Conservation (phyloP, 2,797 vertebrate genomes). For the Cyclura pinguis region DNA sequence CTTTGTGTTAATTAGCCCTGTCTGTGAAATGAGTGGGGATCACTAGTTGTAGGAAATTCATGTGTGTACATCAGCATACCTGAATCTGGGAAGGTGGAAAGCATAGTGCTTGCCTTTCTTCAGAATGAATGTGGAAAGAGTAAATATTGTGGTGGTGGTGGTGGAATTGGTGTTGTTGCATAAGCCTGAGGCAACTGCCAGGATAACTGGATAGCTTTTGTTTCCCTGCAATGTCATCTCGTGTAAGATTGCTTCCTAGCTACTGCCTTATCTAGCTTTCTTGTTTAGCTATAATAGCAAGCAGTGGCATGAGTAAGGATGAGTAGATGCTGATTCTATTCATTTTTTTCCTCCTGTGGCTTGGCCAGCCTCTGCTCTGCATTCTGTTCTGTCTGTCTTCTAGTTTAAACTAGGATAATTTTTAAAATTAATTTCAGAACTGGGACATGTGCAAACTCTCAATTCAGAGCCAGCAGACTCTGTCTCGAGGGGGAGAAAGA, state of each 20-base stretch:
- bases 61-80: too few relatives aligned
- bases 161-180: background rate
- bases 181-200: background rate
- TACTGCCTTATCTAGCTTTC: background rate
- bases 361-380: background rate
- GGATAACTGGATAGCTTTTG: background rate
- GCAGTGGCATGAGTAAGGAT: background rate
- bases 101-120: background rate
- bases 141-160: background rate
- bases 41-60: background rate
- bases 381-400: background rate
- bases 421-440: constrained; percentile 6
- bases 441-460: background rate
- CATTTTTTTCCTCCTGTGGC: background rate
- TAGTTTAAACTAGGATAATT: background rate
- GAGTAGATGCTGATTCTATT: background rate
- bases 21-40: background rate
- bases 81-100: background rate
- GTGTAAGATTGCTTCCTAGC: background rate
- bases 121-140: background rate
- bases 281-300: background rate
- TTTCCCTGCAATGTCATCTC: background rate
- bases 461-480: constrained; percentile 6
- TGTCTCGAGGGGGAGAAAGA: constrained; percentile 34
- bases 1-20: background rate